Base-by-base conservation (phyloP, 2,113 vertebrate species). In the Cyphomyrus discorhynchus region DNA sequence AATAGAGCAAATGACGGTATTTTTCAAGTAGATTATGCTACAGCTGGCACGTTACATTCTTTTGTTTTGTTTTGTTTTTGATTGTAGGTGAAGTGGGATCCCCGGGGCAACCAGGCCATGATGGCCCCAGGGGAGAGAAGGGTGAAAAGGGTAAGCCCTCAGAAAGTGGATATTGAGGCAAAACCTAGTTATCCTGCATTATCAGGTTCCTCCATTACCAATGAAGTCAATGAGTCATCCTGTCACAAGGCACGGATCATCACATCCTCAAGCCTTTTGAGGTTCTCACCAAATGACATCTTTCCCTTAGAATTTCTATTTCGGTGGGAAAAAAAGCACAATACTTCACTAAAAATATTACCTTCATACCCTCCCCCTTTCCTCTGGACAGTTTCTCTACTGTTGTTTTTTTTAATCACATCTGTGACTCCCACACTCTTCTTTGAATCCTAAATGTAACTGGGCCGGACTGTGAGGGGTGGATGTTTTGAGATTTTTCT, bases 101-200 rank as follows among this genome's bases (percentile, higher is more conserved):
- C 0, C 94, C 86, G 80, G 95, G 95, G 8, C 89, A 92, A 74
- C 89, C 96, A 0, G 93, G 95, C 91, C 93, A 93, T 47, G 95
- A 95, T 89, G 96, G 97, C 91, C 95, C 96, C 92, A 96, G 94
- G 89, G 95, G 97, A 91, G 97, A 97, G 93, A 97, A 95, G 96
- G 97, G 97, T 95, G 95, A 95, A 21, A 52, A 93, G 92, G 95
- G 95, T 95, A 93, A 24, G 10, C 8, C 45, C n/a, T 84, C 39
- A 10, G 45, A n/a, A 84, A 84, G 45, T 82, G 19, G 77, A 45
- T 82, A 82, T 19, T 45, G 35, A 42, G 77, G 39, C 62, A 70
- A 70, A 70, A 49, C 49, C 82, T 49, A 47, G 19, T 46, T 5
- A 27, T 45, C 19, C 42, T 49, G 31, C 17, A 1, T 39, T 80